Conservation (phyloP, 2,797 vertebrate species). For the Triplophysa yarkandensis region DNA sequence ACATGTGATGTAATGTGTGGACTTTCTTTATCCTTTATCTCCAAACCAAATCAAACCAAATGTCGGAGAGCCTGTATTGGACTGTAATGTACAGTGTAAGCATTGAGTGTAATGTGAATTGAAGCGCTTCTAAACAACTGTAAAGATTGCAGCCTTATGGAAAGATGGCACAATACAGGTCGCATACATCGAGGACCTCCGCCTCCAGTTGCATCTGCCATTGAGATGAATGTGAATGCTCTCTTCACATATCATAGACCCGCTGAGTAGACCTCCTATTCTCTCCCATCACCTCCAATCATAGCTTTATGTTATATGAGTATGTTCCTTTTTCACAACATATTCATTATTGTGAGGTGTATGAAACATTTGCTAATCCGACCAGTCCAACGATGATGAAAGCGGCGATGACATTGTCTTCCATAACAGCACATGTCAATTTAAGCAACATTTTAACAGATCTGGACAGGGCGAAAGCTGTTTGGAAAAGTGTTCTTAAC, state of each 20-base stretch:
- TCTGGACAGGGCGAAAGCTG: slow-evolving; percentile 3
- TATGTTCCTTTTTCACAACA: background rate
- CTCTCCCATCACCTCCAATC: too few relatives aligned
- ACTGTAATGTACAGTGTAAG: too few relatives aligned
- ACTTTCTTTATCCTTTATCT: too few relatives aligned
- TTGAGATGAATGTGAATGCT: background rate
- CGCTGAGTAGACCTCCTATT: background rate
- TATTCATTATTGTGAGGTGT: background rate
- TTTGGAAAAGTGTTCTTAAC: slow-evolving; percentile 35
- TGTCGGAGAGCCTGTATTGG: too few relatives aligned
- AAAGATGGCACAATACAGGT: too few relatives aligned
- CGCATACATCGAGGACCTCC: too few relatives aligned
- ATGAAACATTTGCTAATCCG: background rate
- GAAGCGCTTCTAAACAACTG: too few relatives aligned
- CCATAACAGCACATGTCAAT: background rate
- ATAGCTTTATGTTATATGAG: background rate
- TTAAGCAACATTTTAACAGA: background rate
- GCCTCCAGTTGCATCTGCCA: too few relatives aligned
- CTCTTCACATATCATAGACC: background rate
- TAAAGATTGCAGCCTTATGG: too few relatives aligned
- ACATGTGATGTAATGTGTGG: too few relatives aligned
- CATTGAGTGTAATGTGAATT: too few relatives aligned
- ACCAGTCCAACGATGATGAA: background rate
- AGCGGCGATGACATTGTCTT: background rate
- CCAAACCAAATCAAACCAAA: too few relatives aligned